Percentiles rank a stretch among this genome's conserved stretches.
Conservation (phyloP, 2,888 invertebrate species). For the Agrotis exclamationis region DNA sequence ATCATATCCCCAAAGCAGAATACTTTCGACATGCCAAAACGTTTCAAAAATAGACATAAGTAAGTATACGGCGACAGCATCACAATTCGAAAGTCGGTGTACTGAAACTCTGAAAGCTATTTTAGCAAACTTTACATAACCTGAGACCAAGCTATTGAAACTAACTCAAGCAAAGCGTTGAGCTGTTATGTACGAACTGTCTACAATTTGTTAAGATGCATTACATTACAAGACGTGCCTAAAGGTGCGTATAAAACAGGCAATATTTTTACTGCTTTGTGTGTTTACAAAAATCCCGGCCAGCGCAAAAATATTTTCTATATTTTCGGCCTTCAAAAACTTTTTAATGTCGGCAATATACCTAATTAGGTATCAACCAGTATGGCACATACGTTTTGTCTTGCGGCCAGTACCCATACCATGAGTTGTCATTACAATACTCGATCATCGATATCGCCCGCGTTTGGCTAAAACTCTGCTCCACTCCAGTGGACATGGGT, state of each 20-base stretch:
- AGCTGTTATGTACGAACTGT: not conserved
- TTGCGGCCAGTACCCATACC: too few relatives aligned
- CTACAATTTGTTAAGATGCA: not conserved
- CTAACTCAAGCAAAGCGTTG: conserved; percentile 14
- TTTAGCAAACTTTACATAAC: conserved; percentile 3
- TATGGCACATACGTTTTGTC: too few relatives aligned
- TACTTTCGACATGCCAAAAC: conserved; percentile 16
- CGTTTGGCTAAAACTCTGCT: too few relatives aligned
- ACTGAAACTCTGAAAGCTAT: conserved; percentile 18
- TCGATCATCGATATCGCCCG: too few relatives aligned
- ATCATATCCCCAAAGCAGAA: not conserved
- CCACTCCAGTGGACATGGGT: too few relatives aligned
- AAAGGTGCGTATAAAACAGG: not conserved
- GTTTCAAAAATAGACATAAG: not conserved
- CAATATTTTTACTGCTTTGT: too few relatives aligned
- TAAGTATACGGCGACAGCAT: not conserved
- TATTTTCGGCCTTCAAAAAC: too few relatives aligned
- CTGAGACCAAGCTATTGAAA: not conserved
- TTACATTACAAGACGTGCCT: not conserved
- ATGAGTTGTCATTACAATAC: too few relatives aligned
- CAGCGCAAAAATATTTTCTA: too few relatives aligned
- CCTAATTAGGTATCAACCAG: too few relatives aligned
- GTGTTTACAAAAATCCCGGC: too few relatives aligned
- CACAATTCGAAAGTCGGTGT: not conserved
- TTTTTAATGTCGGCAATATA: too few relatives aligned